A percentile compares a stretch with the other conserved stretches of the same genome.
These are phyloP conservation scores for Gila robusta DNA, from an alignment of 2,797 vertebrate genomes.

Conservation along the genomic window DNA sequence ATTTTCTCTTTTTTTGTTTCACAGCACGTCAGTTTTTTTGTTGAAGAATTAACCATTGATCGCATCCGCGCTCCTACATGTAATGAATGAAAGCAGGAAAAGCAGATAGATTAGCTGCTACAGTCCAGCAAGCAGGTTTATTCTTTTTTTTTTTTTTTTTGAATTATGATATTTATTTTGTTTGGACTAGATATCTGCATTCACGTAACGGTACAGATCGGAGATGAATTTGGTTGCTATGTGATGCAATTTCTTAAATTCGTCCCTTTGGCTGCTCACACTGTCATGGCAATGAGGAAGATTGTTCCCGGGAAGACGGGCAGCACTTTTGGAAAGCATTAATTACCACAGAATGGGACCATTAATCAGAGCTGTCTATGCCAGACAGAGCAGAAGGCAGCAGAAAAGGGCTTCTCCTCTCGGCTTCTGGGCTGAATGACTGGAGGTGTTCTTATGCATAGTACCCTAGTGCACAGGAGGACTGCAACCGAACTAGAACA, in stretches of 20 bases:
- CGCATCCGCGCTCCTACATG: not conserved
- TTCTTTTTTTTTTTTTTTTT: constrained; percentile 1
- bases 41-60: constrained; percentile 10
- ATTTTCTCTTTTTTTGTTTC: constrained; percentile 30
- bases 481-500: constrained; percentile 56
- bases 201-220: not conserved
- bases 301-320: constrained; percentile 62
- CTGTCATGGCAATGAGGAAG: constrained; percentile 49
- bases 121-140: constrained; percentile 13
- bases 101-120: constrained; percentile 21
- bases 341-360: constrained; percentile 66
- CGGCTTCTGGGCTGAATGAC: constrained; percentile 26
- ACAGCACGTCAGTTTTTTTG: constrained; percentile 12
- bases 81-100: constrained; percentile 3
- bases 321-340: constrained; percentile 66
- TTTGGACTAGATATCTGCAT: constrained; percentile 8
- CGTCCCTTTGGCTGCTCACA: constrained; percentile 44
- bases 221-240: constrained; percentile 29
- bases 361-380: constrained; percentile 67
- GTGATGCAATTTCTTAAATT: constrained; percentile 33
- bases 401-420: constrained; percentile 27
- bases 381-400: constrained; percentile 54
- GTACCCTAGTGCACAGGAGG: constrained; percentile 27
- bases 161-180: not conserved
- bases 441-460: constrained; percentile 49